phyloP scores from a whole-genome alignment of 2,888 invertebrate species.

The Eilema sororculum region DNA sequence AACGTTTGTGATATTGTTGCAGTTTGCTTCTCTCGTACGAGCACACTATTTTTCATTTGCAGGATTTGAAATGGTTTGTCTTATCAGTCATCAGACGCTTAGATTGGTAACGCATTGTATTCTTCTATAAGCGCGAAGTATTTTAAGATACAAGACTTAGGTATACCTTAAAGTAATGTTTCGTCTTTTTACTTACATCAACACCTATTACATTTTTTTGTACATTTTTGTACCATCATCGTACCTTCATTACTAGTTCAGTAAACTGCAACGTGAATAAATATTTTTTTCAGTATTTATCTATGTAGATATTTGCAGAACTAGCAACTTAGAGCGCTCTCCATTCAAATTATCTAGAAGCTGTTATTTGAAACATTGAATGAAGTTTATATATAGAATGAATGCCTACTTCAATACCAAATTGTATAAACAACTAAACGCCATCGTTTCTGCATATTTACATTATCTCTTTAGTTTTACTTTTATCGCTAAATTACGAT shows the following conservation, averaged over 20 bases:
- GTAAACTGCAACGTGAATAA: too few relatives aligned
- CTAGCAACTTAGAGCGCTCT: neutral
- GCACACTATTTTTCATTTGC: too few relatives aligned
- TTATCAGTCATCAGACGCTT: too few relatives aligned
- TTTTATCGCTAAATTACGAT: constrained; percentile 36
- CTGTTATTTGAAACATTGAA: constrained; percentile 4
- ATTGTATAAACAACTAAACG: constrained; percentile 30
- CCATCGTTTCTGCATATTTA: constrained; percentile 27
- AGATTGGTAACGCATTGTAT: too few relatives aligned
- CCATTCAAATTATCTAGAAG: constrained; percentile 1
- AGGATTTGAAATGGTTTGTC: too few relatives aligned
- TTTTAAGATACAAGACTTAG: too few relatives aligned
- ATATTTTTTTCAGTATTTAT: neutral
- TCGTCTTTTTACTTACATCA: neutral
- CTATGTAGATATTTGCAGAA: neutral
- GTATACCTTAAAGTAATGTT: too few relatives aligned
- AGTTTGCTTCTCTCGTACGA: too few relatives aligned
- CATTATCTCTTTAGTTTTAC: constrained; percentile 35
- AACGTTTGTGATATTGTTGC: too few relatives aligned
- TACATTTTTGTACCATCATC: too few relatives aligned
- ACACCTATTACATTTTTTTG: neutral
- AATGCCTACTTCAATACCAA: constrained; percentile 26
- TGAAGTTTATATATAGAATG: constrained; percentile 12
- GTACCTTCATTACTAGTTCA: too few relatives aligned
- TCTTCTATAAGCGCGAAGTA: too few relatives aligned